Base-by-base conservation (phyloP, 1,140 invertebrate genomes). In the Neotoxoptera formosana region DNA sequence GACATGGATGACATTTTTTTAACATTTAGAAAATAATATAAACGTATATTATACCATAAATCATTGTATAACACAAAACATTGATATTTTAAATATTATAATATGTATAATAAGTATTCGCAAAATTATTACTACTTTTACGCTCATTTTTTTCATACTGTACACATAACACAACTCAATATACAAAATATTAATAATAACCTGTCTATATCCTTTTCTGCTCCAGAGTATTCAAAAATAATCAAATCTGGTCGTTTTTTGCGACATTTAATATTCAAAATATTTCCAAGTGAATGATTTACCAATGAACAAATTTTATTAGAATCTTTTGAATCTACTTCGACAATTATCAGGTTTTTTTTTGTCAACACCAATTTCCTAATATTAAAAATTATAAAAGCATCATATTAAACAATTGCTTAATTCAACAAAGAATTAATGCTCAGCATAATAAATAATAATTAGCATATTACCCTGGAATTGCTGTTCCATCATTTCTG, bases 231-330 rank as follows among this genome's bases (percentile, higher is more conserved):
- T 25, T 84, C 56, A 86, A 81, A 47, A 84, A 93, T 48, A 88
- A 90, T 93, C 51, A 87, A 86, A 56, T 53, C 83, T 30, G 88
- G 60, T 25, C 90, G 25, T 67, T 53, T 90, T 34, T 60, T 88
- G 7, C 67, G 83, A 51, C 84, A 90, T 87, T 83, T 91, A 88
- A 94, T 76, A 45, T 93, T 51, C 76, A 93, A 90, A 81, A 81
- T 83, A 47, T 36, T 87, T 87, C 60, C 60, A 23, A 94, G 34
- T 23, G 81, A 87, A 25, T 47, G 86, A 81, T 86, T 90, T 89
- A 93, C 23, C 47, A 93, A 30, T 48, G 93, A 94, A 86, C 34
- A 8, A 67, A 93, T 90, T 93, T 76, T 90, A 93, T 84, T 93
- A 11, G 90, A 34, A 93, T 89, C 84, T 93, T 86, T 84, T 89